Evolutionary conservation across 2,113 vertebrate genomes (phyloP), one percentile per base, ranked within the genome.

Genomic region (Paramisgurnus dabryanus): DNA sequence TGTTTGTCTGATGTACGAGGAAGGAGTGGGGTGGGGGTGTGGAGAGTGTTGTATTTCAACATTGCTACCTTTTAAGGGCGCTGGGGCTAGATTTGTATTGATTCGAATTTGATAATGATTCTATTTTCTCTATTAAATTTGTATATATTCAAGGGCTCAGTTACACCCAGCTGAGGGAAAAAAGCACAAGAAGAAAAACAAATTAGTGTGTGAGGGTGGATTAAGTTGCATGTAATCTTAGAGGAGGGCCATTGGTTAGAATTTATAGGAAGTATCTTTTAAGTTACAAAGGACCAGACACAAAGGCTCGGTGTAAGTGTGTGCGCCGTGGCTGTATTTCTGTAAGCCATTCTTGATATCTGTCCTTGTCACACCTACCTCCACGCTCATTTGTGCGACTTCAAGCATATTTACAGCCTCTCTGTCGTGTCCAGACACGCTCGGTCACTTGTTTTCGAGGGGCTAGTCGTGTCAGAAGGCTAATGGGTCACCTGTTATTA

Each of bases 91-190:
- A 93, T 92, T 92, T 91, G 90, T 94, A 92, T 93, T 91, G 92
- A 94, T 93, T 90, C 88, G 89, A 92, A 93, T 92, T 93, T 94
- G 92, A 94, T 92, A 92, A 93, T 92, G 92, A 94, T 94, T 92
- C 89, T 92, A 92, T 93, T 94, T 93, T 89, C 86, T 93, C 88
- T 91, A 92, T 93, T 92, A 90, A 91, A 92, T 94, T 91, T 91
- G 90, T 90, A 91, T 92, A 90, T 91, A 91, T 92, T 89, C 87
- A 85, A 84, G 89, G 89, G 82, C 85, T 93, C 88, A 77, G 90
- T 93, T 93, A 91, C 93, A 90, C 84, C 84, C 83, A 67, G 80
- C 86, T 86, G 60, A 9, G 63, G 67, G 43, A 86, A 91, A 89
- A 86, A 88, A 90, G 87, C 77, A 87, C 84, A 68, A 83, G 85